Percentiles rank a stretch among this genome's conserved stretches.
phyloP scores from a whole-genome alignment of 2,888 invertebrate species.

The Nebria salina region DNA sequence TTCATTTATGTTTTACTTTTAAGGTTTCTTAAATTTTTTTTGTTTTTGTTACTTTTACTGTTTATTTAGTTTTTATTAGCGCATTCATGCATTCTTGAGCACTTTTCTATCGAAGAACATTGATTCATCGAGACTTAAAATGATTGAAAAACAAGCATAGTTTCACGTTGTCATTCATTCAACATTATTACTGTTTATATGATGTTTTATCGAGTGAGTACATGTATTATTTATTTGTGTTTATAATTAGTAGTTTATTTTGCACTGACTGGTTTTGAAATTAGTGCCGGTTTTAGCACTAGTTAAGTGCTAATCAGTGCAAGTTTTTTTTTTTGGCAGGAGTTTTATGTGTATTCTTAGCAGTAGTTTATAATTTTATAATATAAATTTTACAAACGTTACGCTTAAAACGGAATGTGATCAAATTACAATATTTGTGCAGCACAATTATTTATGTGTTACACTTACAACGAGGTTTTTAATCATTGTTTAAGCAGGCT shows the following conservation, averaged over 20 bases:
- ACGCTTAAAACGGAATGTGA: conserved; percentile 1
- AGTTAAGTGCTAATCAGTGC: not conserved
- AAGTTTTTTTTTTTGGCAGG: not conserved
- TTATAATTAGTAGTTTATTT: conserved; percentile 1
- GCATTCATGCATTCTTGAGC: conserved; percentile 40
- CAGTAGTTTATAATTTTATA: conserved; percentile 1
- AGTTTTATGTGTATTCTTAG: conserved; percentile 1
- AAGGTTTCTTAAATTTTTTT: not conserved
- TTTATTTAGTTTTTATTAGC: not conserved
- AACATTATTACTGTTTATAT: conserved; percentile 6
- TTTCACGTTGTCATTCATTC: not conserved
- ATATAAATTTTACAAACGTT: conserved; percentile 1
- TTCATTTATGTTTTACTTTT: not conserved
- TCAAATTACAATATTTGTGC: conserved; percentile 1
- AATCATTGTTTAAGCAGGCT: not conserved
- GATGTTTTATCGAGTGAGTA: conserved; percentile 6
- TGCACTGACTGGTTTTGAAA: conserved; percentile 1
- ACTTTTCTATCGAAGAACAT: conserved; percentile 39
- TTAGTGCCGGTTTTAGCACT: conserved; percentile 1
- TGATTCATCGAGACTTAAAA: conserved; percentile 21
- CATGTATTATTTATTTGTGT: conserved; percentile 8
- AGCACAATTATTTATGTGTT: not conserved
- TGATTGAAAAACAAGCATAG: not conserved
- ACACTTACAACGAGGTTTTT: not conserved
- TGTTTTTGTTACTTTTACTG: not conserved